phyloP scores from a whole-genome alignment of 2,113 vertebrate species.

The Toxotes jaculatrix region DNA sequence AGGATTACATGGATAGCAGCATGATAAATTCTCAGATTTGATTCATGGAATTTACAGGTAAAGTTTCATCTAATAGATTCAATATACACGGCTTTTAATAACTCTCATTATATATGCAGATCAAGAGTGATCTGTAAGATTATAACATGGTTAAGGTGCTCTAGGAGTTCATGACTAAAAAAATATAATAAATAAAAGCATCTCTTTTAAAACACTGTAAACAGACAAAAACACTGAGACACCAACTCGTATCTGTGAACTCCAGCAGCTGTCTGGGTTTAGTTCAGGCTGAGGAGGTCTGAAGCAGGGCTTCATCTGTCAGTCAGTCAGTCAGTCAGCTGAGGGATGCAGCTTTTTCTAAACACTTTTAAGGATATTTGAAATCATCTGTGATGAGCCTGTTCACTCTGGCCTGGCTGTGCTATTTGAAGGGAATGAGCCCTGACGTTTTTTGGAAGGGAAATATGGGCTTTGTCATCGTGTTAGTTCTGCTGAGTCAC shows the following conservation, averaged over 20 bases:
- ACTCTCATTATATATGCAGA: not conserved
- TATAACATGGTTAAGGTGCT: too few relatives aligned
- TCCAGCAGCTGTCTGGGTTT: constrained; percentile 7
- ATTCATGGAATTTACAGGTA: too few relatives aligned
- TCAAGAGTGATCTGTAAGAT: not conserved
- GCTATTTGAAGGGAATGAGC: constrained; percentile 23
- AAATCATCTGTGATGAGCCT: constrained; percentile 35
- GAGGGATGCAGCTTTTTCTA: constrained; percentile 6
- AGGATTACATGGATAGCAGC: too few relatives aligned
- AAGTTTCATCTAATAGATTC: not conserved
- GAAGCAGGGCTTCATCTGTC: constrained; percentile 23
- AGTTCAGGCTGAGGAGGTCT: not conserved
- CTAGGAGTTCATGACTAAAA: too few relatives aligned
- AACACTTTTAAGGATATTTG: constrained; percentile 22
- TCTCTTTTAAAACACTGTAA: not conserved
- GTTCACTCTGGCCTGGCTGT: not conserved
- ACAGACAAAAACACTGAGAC: not conserved
- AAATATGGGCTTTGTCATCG: constrained; percentile 57
- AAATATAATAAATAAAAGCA: too few relatives aligned
- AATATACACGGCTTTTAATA: not conserved
- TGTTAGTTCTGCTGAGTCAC: constrained; percentile 68
- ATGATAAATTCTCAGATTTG: too few relatives aligned
- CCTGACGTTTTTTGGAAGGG: constrained; percentile 20
- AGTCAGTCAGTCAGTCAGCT: constrained; percentile 25
- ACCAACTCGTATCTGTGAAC: not conserved